phyloP scores from a whole-genome alignment of 2,888 invertebrate species.

The Acanthosepion esculentum region DNA sequence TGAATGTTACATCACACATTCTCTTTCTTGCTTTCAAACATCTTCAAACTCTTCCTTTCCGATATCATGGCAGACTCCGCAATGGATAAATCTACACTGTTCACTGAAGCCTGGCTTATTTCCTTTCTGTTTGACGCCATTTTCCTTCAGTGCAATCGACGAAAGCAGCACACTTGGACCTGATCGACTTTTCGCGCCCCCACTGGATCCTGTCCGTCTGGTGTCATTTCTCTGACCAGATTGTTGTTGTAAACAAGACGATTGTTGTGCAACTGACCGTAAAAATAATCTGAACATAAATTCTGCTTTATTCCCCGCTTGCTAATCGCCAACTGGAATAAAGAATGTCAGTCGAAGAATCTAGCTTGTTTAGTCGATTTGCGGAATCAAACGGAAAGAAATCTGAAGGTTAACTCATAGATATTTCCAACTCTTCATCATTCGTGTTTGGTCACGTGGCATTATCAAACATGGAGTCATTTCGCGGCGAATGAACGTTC shows the following conservation, averaged over 20 bases:
- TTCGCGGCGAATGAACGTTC: background rate
- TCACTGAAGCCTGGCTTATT: background rate
- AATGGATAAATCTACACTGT: background rate
- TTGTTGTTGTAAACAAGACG: background rate
- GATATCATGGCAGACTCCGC: background rate
- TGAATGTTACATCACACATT: too few species aligned
- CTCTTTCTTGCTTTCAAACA: background rate
- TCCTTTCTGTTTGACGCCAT: background rate
- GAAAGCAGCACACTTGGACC: background rate
- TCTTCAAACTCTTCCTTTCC: too few species aligned
- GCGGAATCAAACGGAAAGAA: background rate
- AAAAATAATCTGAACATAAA: background rate
- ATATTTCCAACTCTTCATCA: slow-evolving; percentile 2
- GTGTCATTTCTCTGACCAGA: background rate
- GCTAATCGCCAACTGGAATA: background rate
- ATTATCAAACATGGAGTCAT: background rate
- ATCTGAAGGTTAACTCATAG: background rate
- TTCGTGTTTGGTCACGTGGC: background rate
- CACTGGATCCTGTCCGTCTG: background rate
- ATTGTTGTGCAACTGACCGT: background rate
- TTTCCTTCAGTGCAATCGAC: background rate
- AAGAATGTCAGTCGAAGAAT: background rate
- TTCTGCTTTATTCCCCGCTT: background rate
- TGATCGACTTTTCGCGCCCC: background rate
- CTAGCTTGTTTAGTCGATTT: background rate